Evolutionary conservation across 2,888 invertebrate species (phyloP).

Genomic region (Melipona beecheii): DNA sequence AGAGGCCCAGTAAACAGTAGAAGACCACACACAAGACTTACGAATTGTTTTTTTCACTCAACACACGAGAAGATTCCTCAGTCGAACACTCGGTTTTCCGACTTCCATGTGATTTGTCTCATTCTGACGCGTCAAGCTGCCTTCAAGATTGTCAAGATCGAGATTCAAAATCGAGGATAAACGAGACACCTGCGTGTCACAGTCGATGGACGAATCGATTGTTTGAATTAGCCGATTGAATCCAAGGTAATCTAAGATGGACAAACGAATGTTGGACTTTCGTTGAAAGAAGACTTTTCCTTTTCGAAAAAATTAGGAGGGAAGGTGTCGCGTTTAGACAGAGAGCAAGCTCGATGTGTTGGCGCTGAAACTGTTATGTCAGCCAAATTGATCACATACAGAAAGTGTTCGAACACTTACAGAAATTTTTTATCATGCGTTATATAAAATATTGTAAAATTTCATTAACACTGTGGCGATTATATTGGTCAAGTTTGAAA

Average conservation of each 20-base stretch:
- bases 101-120: not conserved
- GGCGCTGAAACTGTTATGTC: not conserved
- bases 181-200: not conserved
- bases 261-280: constrained; percentile 1
- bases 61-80: not conserved
- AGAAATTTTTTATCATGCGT: too few relatives aligned
- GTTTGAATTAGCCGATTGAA: constrained; percentile 19
- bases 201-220: not conserved
- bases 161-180: not conserved
- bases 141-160: not conserved
- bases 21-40: constrained; percentile 74
- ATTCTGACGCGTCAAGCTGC: not conserved
- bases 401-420: too few relatives aligned
- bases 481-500: too few relatives aligned
- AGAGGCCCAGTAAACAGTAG: constrained; percentile 73
- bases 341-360: not conserved
- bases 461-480: too few relatives aligned
- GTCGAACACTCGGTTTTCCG: constrained; percentile 7
- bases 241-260: constrained; percentile 8
- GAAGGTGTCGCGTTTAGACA: not conserved
- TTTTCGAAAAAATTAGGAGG: not conserved
- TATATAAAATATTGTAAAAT: too few relatives aligned
- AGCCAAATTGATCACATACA: not conserved
- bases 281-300: not conserved
- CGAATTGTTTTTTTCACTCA: not conserved